These are phyloP conservation scores for Periparus ater DNA, from an alignment of 2,797 vertebrate species.

Conservation along the genomic window DNA sequence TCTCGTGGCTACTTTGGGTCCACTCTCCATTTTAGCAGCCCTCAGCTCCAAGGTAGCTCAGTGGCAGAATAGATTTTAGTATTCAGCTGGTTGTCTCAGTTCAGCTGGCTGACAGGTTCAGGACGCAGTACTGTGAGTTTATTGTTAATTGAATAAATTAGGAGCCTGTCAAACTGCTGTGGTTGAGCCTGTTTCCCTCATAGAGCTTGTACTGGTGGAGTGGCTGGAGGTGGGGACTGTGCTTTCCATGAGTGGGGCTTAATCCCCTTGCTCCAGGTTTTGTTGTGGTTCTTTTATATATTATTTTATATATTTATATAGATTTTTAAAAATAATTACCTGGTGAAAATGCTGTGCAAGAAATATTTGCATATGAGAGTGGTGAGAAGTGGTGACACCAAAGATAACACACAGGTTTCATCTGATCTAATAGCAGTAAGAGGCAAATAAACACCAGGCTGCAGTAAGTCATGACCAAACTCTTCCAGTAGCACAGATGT, in stretches of 20 bases:
- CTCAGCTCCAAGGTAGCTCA: background rate
- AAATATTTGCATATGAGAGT: background rate
- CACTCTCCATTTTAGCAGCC: background rate
- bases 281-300: background rate
- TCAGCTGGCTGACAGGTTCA: slow-evolving; percentile 25
- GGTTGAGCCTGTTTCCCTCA: background rate
- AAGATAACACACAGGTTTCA: background rate
- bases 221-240: background rate
- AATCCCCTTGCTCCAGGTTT: background rate
- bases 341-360: background rate
- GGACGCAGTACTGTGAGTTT: background rate
- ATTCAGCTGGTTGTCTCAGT: background rate
- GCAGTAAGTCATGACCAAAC: background rate
- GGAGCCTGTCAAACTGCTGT: background rate
- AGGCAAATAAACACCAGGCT: background rate
- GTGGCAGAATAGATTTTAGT: background rate
- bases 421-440: background rate
- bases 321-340: background rate
- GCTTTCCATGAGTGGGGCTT: background rate
- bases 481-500: background rate
- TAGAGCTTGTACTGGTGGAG: background rate
- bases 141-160: slow-evolving; percentile 17
- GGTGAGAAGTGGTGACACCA: background rate
- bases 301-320: background rate
- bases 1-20: background rate